phyloP scores from a whole-genome alignment of 2,797 vertebrate species.

The Caiman crocodilus region DNA sequence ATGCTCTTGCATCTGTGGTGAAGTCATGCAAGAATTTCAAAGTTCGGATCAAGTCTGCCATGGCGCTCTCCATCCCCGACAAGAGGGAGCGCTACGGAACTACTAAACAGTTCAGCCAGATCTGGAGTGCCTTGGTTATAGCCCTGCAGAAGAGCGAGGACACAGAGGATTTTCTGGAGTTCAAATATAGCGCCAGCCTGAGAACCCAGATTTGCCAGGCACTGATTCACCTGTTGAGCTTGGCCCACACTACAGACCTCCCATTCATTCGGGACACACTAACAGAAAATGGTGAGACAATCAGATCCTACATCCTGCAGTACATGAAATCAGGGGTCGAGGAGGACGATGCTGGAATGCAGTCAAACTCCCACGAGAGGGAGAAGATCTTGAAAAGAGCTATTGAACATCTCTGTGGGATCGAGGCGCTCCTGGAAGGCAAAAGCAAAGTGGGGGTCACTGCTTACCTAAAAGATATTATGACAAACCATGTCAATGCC shows the following conservation, averaged over 20 bases:
- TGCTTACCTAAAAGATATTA: constrained; percentile 84
- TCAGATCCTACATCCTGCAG: constrained; percentile 85
- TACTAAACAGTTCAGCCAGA: constrained; percentile 81
- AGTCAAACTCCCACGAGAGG: constrained; percentile 76
- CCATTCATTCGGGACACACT: constrained; percentile 77
- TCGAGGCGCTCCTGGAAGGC: constrained; percentile 67
- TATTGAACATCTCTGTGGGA: constrained; percentile 78
- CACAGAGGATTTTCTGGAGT: constrained; percentile 93
- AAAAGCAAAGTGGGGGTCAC: constrained; percentile 61
- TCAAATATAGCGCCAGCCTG: constrained; percentile 94
- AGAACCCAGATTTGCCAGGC: constrained; percentile 90
- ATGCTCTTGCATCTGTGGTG: constrained; percentile 89
- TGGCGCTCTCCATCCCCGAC: constrained; percentile 88
- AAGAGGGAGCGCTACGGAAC: constrained; percentile 87
- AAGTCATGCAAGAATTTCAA: constrained; percentile 97
- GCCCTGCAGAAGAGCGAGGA: constrained; percentile 93
- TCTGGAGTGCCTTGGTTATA: constrained; percentile 89
- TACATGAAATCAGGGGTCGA: constrained; percentile 82
- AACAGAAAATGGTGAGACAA: constrained; percentile 69
- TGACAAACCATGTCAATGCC: constrained; percentile 75
- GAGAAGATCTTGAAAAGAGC: constrained; percentile 77
- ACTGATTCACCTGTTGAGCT: constrained; percentile 88
- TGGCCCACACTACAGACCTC: constrained; percentile 86
- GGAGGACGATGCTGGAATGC: constrained; percentile 64
- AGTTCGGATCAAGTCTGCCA: constrained; percentile 94